A percentile compares a stretch with the other conserved stretches of the same genome.
These are phyloP conservation scores for Caenorhabditis briggsae DNA, from an alignment of 1,140 invertebrate genomes.

Conservation along the genomic window DNA sequence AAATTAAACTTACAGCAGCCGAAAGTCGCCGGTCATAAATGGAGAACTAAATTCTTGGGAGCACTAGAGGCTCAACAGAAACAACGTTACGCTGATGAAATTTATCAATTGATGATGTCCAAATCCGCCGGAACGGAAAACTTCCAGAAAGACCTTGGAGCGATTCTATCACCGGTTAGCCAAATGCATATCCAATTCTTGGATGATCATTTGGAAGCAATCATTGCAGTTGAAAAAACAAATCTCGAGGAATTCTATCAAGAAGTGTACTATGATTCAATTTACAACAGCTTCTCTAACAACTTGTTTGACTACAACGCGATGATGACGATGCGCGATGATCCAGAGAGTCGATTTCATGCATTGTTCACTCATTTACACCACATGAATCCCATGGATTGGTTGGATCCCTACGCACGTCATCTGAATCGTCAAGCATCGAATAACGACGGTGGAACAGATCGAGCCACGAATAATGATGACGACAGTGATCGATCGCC, in stretches of 20 bases:
- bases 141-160: constrained; percentile 3
- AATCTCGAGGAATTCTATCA: constrained; percentile 9
- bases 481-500: neutral
- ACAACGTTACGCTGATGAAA: constrained; percentile 20
- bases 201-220: constrained; percentile 31
- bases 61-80: neutral
- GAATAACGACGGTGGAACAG: constrained; percentile 1
- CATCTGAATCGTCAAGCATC: neutral
- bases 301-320: constrained; percentile 41
- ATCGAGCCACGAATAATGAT: constrained; percentile 11
- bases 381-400: constrained; percentile 7
- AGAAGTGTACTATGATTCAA: constrained; percentile 34
- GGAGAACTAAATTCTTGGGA: constrained; percentile 23
- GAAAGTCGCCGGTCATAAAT: constrained; percentile 20
- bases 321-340: neutral
- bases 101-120: constrained; percentile 6
- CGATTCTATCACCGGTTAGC: neutral
- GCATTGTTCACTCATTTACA: constrained; percentile 13
- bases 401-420: neutral
- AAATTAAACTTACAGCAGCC: constrained; percentile 6
- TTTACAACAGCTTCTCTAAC: constrained; percentile 33
- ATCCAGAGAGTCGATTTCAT: constrained; percentile 15
- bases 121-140: neutral
- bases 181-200: neutral
- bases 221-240: constrained; percentile 19